Base-by-base conservation (phyloP, 2,797 vertebrate species). In the Trachurus trachurus region DNA sequence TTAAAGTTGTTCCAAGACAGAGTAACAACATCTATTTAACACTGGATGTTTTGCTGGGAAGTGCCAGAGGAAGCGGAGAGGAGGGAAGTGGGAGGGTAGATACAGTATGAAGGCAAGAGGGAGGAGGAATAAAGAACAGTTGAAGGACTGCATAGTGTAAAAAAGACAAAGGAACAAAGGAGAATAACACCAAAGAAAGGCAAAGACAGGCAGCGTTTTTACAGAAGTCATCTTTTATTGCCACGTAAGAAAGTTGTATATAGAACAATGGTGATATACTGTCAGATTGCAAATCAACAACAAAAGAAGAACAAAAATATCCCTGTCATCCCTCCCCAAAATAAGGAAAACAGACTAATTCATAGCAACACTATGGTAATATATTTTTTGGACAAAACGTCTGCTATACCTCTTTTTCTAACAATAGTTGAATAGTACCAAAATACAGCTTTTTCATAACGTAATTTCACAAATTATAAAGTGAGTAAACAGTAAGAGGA, bases 201-300 rank as follows among this genome's bases (percentile, higher is more conserved):
- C 66, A 78, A 78, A 60, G 60, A 78, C 68, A 82, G 63, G 6
- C 45, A 19, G 66, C 2, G 0, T 62, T 74, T 87, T 44, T 44
- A 94, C 85, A 79, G 83, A 87, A 91, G 83, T 97, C 94, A 92
- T 94, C 90, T 97, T 98, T 98, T 98, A 98, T 98, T 98, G 97
- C 96, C 97, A 97, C 95, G 97, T 98, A 97, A 98, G 97, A 98
- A 98, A 99, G 96, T 97, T 87, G 95, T 96, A 97, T 96, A 95
- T 97, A 97, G 97, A 97, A 97, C 97, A 97, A 96, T 97, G 96
- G 96, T 96, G 96, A 97, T 96, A 96, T 96, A 92, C 88, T 87
- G 87, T 93, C 88, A 83, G 94, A 96, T 96, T 97, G 96, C 96
- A 98, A 97, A 97, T 95, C 94, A 97, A 96, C 96, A 97, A 94